These are phyloP conservation scores for Indicator maculatus DNA, from an alignment of 2,113 vertebrate species.

Conservation along the genomic window DNA sequence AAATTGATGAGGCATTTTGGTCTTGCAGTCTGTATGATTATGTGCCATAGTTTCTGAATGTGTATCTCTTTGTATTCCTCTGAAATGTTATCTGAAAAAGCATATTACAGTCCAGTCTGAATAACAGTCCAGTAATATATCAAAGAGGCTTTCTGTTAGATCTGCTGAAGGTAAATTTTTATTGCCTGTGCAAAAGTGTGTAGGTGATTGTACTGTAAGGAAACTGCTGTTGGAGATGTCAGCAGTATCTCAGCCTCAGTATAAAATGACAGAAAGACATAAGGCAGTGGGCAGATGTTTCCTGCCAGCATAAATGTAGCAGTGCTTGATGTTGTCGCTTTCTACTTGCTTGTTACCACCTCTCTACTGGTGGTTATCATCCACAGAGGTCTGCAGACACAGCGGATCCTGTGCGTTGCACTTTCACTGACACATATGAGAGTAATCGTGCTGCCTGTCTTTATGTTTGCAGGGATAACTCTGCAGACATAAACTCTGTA, in stretches of 20 bases:
- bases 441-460: constrained; percentile 31
- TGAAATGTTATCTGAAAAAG: not conserved
- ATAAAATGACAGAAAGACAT: not conserved
- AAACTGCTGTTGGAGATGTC: not conserved
- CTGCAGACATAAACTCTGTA: constrained; percentile 24
- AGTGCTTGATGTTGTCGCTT: not conserved
- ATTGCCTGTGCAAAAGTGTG: not conserved
- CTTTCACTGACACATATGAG: constrained; percentile 9
- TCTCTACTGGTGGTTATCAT: not conserved
- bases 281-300: constrained; percentile 19
- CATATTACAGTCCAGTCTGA: not conserved
- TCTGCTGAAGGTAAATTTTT: not conserved
- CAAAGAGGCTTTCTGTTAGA: not conserved
- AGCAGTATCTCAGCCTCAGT: not conserved
- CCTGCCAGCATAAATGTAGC: not conserved
- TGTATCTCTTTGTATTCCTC: not conserved
- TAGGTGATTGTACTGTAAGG: not conserved
- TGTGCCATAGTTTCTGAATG: not conserved
- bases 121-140: not conserved
- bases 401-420: not conserved
- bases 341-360: constrained; percentile 33
- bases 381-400: not conserved
- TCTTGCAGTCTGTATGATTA: not conserved
- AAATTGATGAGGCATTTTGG: not conserved
- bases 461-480: constrained; percentile 19